Conservation (phyloP, 2,888 invertebrate species). For the Orthonevra nobilis region DNA sequence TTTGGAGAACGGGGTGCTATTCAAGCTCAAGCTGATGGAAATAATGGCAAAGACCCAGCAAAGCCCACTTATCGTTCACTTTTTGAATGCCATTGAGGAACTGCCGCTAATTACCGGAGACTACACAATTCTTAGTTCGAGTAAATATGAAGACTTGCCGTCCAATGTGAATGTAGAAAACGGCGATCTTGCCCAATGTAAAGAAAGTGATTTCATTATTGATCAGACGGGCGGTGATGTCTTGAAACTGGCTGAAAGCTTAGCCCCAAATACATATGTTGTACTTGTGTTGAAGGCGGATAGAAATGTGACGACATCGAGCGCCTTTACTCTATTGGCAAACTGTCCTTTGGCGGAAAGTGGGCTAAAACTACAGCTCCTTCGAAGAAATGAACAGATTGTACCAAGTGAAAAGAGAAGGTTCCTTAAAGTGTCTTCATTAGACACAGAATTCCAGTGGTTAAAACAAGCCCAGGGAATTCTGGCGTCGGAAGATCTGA, state of each 20-base stretch:
- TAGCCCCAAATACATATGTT: conserved; percentile 59
- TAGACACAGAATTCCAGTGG: conserved; percentile 72
- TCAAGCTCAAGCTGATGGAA: conserved; percentile 83
- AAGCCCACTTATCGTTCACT: conserved; percentile 81
- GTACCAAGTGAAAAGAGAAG: no score
- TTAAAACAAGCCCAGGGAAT: conserved; percentile 67
- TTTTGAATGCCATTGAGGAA: conserved; percentile 83
- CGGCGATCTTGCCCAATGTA: conserved; percentile 80
- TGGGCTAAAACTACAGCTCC: not conserved
- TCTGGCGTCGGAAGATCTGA: conserved; percentile 74
- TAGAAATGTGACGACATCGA: not conserved
- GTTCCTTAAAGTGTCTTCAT: conserved; percentile 70
- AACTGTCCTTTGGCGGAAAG: conserved; percentile 9
- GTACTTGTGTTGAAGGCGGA: conserved; percentile 2
- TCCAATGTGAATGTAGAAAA: conserved; percentile 82
- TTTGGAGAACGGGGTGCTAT: conserved; percentile 84
- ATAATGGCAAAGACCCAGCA: conserved; percentile 79
- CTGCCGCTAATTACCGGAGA: conserved; percentile 85
- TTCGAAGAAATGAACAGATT: conserved; percentile 3
- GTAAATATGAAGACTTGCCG: conserved; percentile 73
- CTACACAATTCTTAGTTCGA: conserved; percentile 80
- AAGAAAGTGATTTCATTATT: conserved; percentile 71
- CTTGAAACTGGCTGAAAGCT: conserved; percentile 78
- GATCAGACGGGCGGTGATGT: conserved; percentile 56
- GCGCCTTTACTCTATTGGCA: conserved; percentile 13